Evolutionary conservation across 2,797 vertebrate genomes (phyloP), one percentile per base, ranked within the genome.

Genomic region (Argya squamiceps): DNA sequence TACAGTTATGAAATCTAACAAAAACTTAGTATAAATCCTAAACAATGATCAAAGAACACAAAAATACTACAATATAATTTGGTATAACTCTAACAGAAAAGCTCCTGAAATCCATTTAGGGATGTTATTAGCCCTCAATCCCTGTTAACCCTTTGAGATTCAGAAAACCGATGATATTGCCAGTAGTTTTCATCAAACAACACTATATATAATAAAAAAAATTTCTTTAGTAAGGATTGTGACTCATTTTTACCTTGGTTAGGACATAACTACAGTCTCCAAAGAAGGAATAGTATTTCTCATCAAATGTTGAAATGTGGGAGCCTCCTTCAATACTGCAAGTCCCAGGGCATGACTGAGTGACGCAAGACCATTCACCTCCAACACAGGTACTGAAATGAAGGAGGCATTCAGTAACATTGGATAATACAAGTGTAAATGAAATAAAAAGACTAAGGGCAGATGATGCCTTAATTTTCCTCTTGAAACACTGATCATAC

Each of bases 251-350:
- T 97, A 98, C 98, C 98, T 98, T 98, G 70, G 97, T 96, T 88
- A 98, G 32, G 64, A 98, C 97, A 6, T 98, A 98, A 89, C 92
- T 97, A 56, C 98, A 98, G 73, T 98, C 98, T 22, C 98, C 98
- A 0, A 98, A 98, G 92, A 98, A 97, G 3, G 97, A 98, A 96
- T 98, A 98, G 12, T 92, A 62, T 80, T 83, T 97, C 74, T 98
- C 96, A 43, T 98, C 98, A 37, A 98, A 98, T 1, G 98, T 98
- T 69, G 97, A 96, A 83, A 98, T 91, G 78, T 98, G 98, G 44
- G 98, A 96, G 0, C 98, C 98, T 19, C 98, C 98, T 91, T 98
- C 93, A 86, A 98, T 74, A 0, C 98, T 97, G 91, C 98, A 98
- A 53, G 97, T 97, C 32, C 98, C 98, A 0, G 97, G 96, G 56